phyloP scores from a whole-genome alignment of 2,797 vertebrate genomes.

The Muraenolepis orangiensis region DNA sequence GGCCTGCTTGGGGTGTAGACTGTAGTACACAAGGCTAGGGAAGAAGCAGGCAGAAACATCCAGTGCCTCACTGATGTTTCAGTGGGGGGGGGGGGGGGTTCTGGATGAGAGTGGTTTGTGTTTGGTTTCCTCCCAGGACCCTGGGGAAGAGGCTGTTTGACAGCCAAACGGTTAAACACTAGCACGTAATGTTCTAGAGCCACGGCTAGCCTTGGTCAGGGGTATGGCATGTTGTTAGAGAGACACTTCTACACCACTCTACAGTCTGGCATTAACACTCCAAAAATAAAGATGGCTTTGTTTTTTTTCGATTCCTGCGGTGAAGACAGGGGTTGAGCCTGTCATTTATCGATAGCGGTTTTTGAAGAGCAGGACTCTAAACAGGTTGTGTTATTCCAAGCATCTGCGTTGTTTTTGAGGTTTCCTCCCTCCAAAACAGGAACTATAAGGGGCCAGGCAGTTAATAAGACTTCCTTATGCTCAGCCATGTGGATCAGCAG shows the following conservation, averaged over 20 bases:
- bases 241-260: slow-evolving; percentile 18
- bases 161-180: slow-evolving; percentile 55
- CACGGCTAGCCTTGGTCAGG: background rate
- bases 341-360: slow-evolving; percentile 52
- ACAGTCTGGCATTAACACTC: slow-evolving; percentile 22
- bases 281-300: slow-evolving; percentile 36
- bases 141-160: slow-evolving; percentile 55
- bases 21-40: background rate
- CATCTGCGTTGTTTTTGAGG: slow-evolving; percentile 72
- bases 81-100: slow-evolving; percentile 11
- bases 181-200: slow-evolving; percentile 63
- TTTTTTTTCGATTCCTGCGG: slow-evolving; percentile 54
- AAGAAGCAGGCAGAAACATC: background rate
- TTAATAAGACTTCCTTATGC: slow-evolving; percentile 77
- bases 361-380: slow-evolving; percentile 26
- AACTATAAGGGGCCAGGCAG: slow-evolving; percentile 67
- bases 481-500: slow-evolving; percentile 70
- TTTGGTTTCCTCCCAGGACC: slow-evolving; percentile 56
- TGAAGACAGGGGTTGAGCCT: slow-evolving; percentile 34
- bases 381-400: slow-evolving; percentile 57
- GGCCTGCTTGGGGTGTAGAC: background rate
- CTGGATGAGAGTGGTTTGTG: slow-evolving; percentile 29
- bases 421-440: slow-evolving; percentile 57
- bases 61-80: background rate
- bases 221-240: slow-evolving; percentile 26